Percentiles rank a stretch among this genome's conserved stretches.
Evolutionary conservation across 2,797 vertebrate genomes (phyloP).

Genomic region (Anas bahamensis): DNA sequence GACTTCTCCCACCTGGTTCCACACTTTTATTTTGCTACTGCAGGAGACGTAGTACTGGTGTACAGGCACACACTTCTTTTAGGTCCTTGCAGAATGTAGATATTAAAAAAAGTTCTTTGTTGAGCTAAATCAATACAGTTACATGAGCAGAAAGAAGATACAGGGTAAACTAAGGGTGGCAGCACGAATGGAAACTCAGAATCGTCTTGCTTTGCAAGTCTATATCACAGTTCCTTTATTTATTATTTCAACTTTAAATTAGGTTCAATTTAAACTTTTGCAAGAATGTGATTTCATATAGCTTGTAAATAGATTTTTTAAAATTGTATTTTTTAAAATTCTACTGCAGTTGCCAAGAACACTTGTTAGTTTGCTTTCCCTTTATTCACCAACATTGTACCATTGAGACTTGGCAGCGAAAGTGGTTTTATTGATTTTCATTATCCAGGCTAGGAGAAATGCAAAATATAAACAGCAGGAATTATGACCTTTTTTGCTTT

Average conservation of each 20-base stretch:
- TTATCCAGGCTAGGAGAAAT: conserved; percentile 53
- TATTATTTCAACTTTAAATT: conserved; percentile 35
- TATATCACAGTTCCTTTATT: not conserved
- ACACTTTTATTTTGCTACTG: not conserved
- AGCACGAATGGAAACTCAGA: not conserved
- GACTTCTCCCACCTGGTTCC: not conserved
- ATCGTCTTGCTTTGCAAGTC: not conserved
- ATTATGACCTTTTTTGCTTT: conserved; percentile 64
- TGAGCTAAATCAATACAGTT: conserved; percentile 3
- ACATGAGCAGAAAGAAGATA: conserved; percentile 10
- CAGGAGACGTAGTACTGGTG: not conserved
- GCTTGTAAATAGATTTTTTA: not conserved
- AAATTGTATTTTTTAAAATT: not conserved
- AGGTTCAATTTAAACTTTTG: conserved; percentile 22
- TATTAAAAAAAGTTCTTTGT: conserved; percentile 4
- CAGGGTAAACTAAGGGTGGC: not conserved
- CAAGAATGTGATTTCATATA: not conserved
- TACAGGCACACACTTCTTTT: not conserved
- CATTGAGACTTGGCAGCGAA: conserved; percentile 55
- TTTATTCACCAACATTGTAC: conserved; percentile 43
- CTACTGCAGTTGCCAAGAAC: not conserved
- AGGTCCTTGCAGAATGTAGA: not conserved
- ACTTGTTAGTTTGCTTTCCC: conserved; percentile 41
- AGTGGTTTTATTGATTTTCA: conserved; percentile 72
- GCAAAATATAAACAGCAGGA: conserved; percentile 65